These are phyloP conservation scores for Diabrotica undecimpunctata DNA, from an alignment of 1,140 invertebrate genomes.

Conservation along the genomic window DNA sequence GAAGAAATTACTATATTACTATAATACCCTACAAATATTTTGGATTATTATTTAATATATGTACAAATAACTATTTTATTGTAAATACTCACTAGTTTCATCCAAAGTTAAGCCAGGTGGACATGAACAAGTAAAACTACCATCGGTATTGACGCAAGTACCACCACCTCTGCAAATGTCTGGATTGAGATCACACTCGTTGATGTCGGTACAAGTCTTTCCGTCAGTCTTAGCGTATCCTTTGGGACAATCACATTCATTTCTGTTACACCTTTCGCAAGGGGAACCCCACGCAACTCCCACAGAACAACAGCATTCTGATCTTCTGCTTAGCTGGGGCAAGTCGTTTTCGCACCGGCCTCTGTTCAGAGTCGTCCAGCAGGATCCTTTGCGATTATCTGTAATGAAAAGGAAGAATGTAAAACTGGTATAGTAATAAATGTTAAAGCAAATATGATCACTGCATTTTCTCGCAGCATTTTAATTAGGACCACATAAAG, in stretches of 20 bases:
- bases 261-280: conserved; percentile 70
- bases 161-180: conserved; percentile 66
- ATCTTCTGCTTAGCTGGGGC: conserved; percentile 64
- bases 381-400: conserved; percentile 82
- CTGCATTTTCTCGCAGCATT: not conserved
- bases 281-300: conserved; percentile 89
- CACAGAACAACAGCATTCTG: conserved; percentile 86
- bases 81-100: conserved; percentile 52
- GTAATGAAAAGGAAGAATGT: conserved; percentile 20
- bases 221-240: conserved; percentile 76
- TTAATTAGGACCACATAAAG: no score
- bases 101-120: conserved; percentile 68
- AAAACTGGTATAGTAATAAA: not conserved
- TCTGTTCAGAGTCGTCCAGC: conserved; percentile 78
- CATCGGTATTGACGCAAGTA: conserved; percentile 75
- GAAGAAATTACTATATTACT: no score
- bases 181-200: conserved; percentile 70
- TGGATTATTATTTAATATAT: no score
- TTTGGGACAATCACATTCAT: conserved; percentile 65
- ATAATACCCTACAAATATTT: no score
- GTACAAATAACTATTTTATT: not conserved
- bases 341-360: conserved; percentile 82
- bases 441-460: not conserved
- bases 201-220: conserved; percentile 74
- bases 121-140: conserved; percentile 70